These are phyloP conservation scores for Leptinotarsa peninsularis DNA, from an alignment of 2,888 invertebrate genomes.

Conservation along the genomic window DNA sequence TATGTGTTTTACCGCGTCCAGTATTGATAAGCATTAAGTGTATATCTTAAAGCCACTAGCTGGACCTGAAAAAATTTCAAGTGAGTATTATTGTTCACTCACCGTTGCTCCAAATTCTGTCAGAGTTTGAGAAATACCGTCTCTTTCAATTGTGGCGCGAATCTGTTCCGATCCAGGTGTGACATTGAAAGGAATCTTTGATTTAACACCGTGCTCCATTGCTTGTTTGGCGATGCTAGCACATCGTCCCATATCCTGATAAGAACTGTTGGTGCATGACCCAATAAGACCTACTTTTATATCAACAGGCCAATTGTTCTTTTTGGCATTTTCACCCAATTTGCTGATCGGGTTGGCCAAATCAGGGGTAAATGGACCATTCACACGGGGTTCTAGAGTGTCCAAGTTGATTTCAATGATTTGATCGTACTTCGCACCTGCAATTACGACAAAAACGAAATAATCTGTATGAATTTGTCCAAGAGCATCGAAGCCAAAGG, in stretches of 20 bases:
- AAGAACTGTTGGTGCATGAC: constrained; percentile 99
- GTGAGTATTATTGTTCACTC: not conserved
- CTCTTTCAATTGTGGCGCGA: constrained; percentile 97
- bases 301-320: constrained; percentile 94
- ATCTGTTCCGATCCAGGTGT: constrained; percentile 99
- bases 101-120: constrained; percentile 39
- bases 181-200: constrained; percentile 96
- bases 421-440: constrained; percentile 87
- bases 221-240: constrained; percentile 95
- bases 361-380: constrained; percentile 99
- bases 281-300: constrained; percentile 96
- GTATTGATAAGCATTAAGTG: too few relatives aligned
- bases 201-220: constrained; percentile 89
- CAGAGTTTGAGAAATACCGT: constrained; percentile 85
- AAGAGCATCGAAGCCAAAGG: not conserved
- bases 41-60: too few relatives aligned
- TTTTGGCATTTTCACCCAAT: constrained; percentile 87
- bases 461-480: not conserved
- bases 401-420: constrained; percentile 91
- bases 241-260: constrained; percentile 99
- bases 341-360: constrained; percentile 95
- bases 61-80: too few relatives aligned
- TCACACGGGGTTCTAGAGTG: constrained; percentile 96
- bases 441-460: not conserved
- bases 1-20: too few relatives aligned